These are phyloP conservation scores for Montipora cactus DNA, from an alignment of 64 coral and sea anemone species.

Conservation along the genomic window DNA sequence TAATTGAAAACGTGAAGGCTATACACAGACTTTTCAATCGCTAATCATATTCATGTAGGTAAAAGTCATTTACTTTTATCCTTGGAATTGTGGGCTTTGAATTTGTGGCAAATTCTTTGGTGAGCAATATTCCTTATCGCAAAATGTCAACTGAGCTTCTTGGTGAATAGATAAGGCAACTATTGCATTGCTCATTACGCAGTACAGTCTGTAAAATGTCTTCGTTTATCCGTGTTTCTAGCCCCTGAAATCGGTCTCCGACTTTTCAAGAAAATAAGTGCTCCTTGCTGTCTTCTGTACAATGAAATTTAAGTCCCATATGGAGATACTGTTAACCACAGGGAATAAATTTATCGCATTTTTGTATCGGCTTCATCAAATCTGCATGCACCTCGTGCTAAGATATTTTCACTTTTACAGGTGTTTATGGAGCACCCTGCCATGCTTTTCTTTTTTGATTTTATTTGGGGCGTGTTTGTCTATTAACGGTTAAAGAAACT, in stretches of 20 bases:
- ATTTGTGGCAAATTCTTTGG: too few relatives aligned
- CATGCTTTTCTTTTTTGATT: background rate
- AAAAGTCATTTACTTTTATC: background rate
- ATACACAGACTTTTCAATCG: background rate
- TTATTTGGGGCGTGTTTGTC: background rate
- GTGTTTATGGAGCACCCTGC: background rate
- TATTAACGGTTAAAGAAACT: background rate
- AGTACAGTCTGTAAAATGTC: background rate
- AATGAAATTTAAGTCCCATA: background rate
- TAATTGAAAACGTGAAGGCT: background rate
- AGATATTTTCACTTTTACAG: conserved; percentile 10
- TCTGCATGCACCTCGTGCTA: background rate
- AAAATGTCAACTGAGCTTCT: background rate
- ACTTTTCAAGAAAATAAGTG: background rate
- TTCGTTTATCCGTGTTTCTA: background rate
- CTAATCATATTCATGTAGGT: background rate
- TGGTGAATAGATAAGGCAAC: background rate
- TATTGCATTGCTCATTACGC: background rate
- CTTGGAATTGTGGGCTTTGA: too few relatives aligned
- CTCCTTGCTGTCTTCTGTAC: background rate
- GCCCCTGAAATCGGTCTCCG: background rate
- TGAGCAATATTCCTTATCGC: background rate
- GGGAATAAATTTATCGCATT: background rate
- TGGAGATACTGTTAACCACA: background rate
- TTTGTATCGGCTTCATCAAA: background rate